These are phyloP conservation scores for Epinotia nisella DNA, from an alignment of 2,888 invertebrate genomes.

Conservation along the genomic window DNA sequence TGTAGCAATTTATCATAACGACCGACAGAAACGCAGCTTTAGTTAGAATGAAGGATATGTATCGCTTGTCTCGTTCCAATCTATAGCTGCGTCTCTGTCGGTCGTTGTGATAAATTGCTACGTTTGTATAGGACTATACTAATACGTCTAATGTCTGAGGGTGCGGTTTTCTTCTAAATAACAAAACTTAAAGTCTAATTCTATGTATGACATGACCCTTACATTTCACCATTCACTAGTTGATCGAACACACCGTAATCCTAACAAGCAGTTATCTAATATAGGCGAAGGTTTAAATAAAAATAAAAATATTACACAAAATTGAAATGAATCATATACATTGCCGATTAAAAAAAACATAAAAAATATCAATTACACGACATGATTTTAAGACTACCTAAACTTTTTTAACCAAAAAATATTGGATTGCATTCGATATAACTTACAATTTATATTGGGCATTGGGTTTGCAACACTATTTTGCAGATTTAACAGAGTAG, in stretches of 20 bases:
- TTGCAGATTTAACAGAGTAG: no score
- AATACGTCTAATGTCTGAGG: background rate
- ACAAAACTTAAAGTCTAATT: background rate
- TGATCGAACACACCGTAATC: conserved; percentile 1
- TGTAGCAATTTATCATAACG: background rate
- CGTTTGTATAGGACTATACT: background rate
- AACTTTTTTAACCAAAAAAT: background rate
- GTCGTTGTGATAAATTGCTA: background rate
- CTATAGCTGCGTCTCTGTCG: background rate
- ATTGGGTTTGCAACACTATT: no score
- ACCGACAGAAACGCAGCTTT: background rate
- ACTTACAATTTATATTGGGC: no score
- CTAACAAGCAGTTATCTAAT: background rate
- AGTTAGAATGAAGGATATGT: no score
- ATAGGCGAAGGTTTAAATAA: background rate
- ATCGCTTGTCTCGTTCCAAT: background rate
- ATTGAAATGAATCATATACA: background rate
- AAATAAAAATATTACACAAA: background rate
- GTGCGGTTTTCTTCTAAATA: background rate
- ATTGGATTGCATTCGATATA: background rate
- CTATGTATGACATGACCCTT: conserved; percentile 1
- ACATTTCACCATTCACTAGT: background rate
- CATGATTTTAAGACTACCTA: no score
- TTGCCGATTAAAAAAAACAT: background rate
- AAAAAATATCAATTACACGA: background rate